Base-by-base conservation (phyloP, 2,797 vertebrate genomes). In the Syngnathus acus region DNA sequence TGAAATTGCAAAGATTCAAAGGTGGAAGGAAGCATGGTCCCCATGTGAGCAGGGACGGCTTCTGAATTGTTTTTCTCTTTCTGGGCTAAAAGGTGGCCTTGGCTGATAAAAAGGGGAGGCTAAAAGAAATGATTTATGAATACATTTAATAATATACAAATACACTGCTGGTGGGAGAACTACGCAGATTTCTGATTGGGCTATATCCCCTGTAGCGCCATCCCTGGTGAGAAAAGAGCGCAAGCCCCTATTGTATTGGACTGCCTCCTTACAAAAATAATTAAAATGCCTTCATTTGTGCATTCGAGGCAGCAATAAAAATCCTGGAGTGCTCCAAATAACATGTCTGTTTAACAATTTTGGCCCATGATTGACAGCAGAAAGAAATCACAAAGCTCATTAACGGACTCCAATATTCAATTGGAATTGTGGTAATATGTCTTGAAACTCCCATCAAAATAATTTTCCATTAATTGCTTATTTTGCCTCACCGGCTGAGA, bases 401-500 rank as follows among this genome's bases (percentile, higher is more conserved):
- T 81, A 78, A 79, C 78, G 82, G 77, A 72, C 68, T 75, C 79
- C 78, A 71, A 70, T 73, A 81, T 78, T 73, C 66, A 58, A 57
- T 65, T 72, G 66, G 72, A 84, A 85, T 77, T 77, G 74, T 81
- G 77, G 80, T 85, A 87, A 85, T 87, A 80, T 72, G 82, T 77
- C 74, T 80, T 82, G 71, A 86, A 84, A 78, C 65, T 69, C 53
- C 42, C 68, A 80, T 87, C 86, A 78, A 84, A 80, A 72, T 75
- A n/a, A 86, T 79, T 82, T 72, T 48, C 67, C 67, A 64, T 62
- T 86, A 84, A 88, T 85, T 86, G 79, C 83, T 82, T 78, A 81
- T 87, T 85, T 77, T 76, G 61, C 74, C 76, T 71, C 62, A 68
- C 70, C 68, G 69, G 72, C 81, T 80, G 73, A 79, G 83, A 75